A percentile compares a stretch with the other conserved stretches of the same genome.
These are phyloP conservation scores for Fragariocoptes setiger DNA, from an alignment of 1,140 invertebrate species.

Conservation along the genomic window DNA sequence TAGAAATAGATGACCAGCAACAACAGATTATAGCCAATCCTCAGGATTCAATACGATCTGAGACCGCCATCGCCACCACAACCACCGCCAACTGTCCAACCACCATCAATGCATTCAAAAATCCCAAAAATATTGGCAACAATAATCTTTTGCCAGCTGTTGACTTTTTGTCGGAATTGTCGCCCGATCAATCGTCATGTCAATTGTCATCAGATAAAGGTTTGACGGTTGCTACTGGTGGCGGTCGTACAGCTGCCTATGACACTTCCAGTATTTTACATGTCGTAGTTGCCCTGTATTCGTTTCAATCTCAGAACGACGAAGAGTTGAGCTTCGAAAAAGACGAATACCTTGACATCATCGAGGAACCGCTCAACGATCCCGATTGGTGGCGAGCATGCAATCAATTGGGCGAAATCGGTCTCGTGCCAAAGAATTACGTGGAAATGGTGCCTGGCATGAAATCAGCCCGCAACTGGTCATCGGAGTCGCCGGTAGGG, in stretches of 20 bases:
- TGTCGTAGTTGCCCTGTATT: slow-evolving; percentile 71
- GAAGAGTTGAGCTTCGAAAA: slow-evolving; percentile 90
- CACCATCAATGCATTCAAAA: too few relatives aligned
- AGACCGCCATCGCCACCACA: too few relatives aligned
- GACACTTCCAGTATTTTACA: too few relatives aligned
- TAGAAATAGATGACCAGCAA: slow-evolving; percentile 38
- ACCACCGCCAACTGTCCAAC: too few relatives aligned
- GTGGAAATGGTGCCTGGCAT: slow-evolving; percentile 27
- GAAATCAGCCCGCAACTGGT: neutral
- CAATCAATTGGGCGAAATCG: slow-evolving; percentile 55
- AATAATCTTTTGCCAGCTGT: too few relatives aligned
- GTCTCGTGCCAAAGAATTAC: slow-evolving; percentile 84
- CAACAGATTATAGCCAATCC: too few relatives aligned
- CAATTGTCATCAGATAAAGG: too few relatives aligned
- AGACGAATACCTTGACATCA: slow-evolving; percentile 65
- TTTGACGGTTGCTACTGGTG: too few relatives aligned
- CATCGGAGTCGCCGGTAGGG: neutral
- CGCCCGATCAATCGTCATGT: too few relatives aligned
- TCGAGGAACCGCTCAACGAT: slow-evolving; percentile 74
- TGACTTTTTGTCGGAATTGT: too few relatives aligned
- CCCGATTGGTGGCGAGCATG: slow-evolving; percentile 92
- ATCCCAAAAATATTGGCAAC: too few relatives aligned
- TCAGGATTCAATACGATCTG: too few relatives aligned
- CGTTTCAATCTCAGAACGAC: slow-evolving; percentile 72
- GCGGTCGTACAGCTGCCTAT: slow-evolving; percentile 5